These are phyloP conservation scores for Pristionchus fissidentatus DNA, from an alignment of 2,888 invertebrate species.

Conservation along the genomic window DNA sequence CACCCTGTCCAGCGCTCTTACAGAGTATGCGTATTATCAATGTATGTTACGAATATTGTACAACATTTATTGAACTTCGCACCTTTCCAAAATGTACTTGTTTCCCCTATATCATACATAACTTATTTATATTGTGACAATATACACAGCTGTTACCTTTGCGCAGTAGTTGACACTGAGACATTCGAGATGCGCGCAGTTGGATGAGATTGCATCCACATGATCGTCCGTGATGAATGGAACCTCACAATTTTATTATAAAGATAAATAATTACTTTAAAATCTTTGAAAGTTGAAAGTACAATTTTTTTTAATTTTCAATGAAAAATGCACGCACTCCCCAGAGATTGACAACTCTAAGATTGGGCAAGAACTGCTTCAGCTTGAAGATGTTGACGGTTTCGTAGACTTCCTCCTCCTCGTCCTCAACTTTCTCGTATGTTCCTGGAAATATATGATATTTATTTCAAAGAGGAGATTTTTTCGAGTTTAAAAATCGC, in stretches of 20 bases:
- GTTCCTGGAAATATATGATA: conserved; percentile 82
- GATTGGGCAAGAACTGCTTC: conserved; percentile 96
- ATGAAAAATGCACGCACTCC: conserved; percentile 85
- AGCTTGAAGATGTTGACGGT: conserved; percentile 98
- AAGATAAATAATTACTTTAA: not conserved
- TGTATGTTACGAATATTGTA: too few relatives aligned
- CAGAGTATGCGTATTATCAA: too few relatives aligned
- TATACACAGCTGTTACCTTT: conserved; percentile 78
- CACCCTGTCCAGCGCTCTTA: too few relatives aligned
- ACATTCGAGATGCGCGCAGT: conserved; percentile 87
- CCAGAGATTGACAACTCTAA: conserved; percentile 96
- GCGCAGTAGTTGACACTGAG: conserved; percentile 96
- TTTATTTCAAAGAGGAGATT: not conserved
- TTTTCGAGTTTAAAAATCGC: too few relatives aligned
- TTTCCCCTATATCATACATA: too few relatives aligned
- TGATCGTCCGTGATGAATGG: conserved; percentile 88
- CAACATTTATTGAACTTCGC: too few relatives aligned
- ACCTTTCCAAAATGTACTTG: too few relatives aligned
- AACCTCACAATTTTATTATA: conserved; percentile 56
- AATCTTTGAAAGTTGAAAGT: not conserved
- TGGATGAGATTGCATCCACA: conserved; percentile 89
- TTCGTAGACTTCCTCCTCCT: conserved; percentile 98
- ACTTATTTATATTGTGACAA: too few relatives aligned
- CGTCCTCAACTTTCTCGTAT: conserved; percentile 96
- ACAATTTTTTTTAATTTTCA: not conserved